Percentiles rank a stretch among this genome's conserved stretches.
Conservation (phyloP, 1,140 invertebrate genomes). For the Lepeophtheirus salmonis region DNA sequence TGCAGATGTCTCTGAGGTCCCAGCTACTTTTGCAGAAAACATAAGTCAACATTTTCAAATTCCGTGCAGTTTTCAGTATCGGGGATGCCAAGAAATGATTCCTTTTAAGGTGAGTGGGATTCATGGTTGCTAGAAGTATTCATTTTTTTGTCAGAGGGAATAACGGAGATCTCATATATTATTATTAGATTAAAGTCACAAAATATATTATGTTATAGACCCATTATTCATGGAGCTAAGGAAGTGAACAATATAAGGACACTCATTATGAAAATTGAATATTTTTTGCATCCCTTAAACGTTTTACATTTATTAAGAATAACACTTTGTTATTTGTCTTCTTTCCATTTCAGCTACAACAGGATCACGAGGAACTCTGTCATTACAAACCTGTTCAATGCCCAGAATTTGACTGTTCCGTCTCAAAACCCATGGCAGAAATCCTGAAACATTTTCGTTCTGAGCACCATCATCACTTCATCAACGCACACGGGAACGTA, state of each 20-base stretch:
- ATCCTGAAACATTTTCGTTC: conserved; percentile 3
- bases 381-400: conserved; percentile 6
- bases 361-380: conserved; percentile 5
- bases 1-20: neutral
- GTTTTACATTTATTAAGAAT: neutral
- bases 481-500: conserved; percentile 5
- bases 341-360: neutral
- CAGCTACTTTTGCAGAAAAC: conserved; percentile 1
- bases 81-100: neutral
- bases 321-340: neutral
- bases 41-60: conserved; percentile 3
- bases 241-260: neutral
- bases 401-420: conserved; percentile 5
- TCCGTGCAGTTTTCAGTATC: neutral
- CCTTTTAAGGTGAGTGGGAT: conserved; percentile 4
- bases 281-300: neutral
- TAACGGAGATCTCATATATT: neutral
- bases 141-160: neutral
- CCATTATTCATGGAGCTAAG: neutral
- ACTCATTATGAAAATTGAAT: neutral
- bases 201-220: neutral
- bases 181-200: neutral
- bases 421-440: neutral
- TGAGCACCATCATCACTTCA: conserved; percentile 8
- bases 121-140: neutral